These are phyloP conservation scores for Belonocnema kinseyi DNA, from an alignment of 1,140 invertebrate species.

Conservation along the genomic window DNA sequence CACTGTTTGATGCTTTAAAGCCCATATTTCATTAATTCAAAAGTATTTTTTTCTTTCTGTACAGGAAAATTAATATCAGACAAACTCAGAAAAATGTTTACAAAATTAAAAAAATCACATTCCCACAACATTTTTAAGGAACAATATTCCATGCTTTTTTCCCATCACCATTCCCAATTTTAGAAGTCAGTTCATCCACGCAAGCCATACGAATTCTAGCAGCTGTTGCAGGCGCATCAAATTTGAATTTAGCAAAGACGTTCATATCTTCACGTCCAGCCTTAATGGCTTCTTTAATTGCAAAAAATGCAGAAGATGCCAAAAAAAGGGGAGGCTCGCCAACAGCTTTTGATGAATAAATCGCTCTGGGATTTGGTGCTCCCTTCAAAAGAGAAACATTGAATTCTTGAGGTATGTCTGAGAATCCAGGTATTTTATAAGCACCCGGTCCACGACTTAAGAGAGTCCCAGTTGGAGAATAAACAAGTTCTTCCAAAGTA, in stretches of 20 bases:
- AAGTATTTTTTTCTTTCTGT: no score
- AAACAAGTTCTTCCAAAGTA: slow-evolving; percentile 90
- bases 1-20: no score
- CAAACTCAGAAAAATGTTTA: no score
- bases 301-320: slow-evolving; percentile 90
- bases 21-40: no score
- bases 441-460: slow-evolving; percentile 92
- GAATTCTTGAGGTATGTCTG: slow-evolving; percentile 92
- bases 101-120: no score
- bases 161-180: slow-evolving; percentile 46
- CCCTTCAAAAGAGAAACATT: slow-evolving; percentile 94
- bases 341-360: slow-evolving; percentile 97
- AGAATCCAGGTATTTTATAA: slow-evolving; percentile 94
- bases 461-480: slow-evolving; percentile 87
- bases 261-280: slow-evolving; percentile 85
- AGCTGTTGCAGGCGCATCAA: slow-evolving; percentile 92
- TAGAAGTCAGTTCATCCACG: slow-evolving; percentile 84
- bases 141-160: slow-evolving; percentile 48
- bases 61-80: no score
- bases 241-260: slow-evolving; percentile 78
- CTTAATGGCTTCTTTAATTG: slow-evolving; percentile 91
- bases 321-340: slow-evolving; percentile 96
- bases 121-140: slow-evolving; percentile 32
- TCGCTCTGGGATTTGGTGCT: slow-evolving; percentile 89
- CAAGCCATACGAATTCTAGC: slow-evolving; percentile 94